Evolutionary conservation across 2,888 invertebrate genomes (phyloP), one percentile per base, ranked within the genome.

Genomic region (Meghimatium bilineatum): DNA sequence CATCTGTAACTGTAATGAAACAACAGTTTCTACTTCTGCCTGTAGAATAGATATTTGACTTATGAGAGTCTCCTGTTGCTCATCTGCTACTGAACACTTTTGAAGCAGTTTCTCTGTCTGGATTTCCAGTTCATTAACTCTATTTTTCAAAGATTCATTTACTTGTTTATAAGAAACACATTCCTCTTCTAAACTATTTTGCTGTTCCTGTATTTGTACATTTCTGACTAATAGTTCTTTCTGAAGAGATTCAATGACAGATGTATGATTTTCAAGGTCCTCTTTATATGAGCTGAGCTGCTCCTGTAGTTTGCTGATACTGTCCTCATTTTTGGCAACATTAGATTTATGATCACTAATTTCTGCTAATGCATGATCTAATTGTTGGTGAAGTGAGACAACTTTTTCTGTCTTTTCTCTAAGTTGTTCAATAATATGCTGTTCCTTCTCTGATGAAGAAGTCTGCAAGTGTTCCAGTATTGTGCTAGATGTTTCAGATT

Each of bases 21-120:
- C 52, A 29, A 72, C 32, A 14, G 76, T 69, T 72, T 82, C 84
- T 34, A 67, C 23, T 32, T 84, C 80, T 23, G 60, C n/a, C n/a
- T 76, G 38, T 29, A 82, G 38, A 8, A 71, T 52, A 17, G 81
- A 69, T 26, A 79, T 36, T 34, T 84, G 69, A n/a, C 66, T 74
- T 6, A 80, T 23, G 32, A 86, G 86, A 17, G 84, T 67, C 76
- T 85, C 86, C 69, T 85, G 86, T 29, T 87, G 88, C 82, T 87
- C 85, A 49, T 86, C 85, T 63, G 87, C 84, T 52, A 81, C 85
- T 49, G 85, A 82, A 17, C 86, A 80, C 77, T 80, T 85, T n/a
- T 81, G 82, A 38, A 79, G 75, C 56, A 86, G 84, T 77, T 87
- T 85, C 75, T 86, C 87, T 83, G 79, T 80, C 83, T 87, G 83